Base-by-base conservation (phyloP, 2,888 invertebrate species). In the Xestia c-nigrum region DNA sequence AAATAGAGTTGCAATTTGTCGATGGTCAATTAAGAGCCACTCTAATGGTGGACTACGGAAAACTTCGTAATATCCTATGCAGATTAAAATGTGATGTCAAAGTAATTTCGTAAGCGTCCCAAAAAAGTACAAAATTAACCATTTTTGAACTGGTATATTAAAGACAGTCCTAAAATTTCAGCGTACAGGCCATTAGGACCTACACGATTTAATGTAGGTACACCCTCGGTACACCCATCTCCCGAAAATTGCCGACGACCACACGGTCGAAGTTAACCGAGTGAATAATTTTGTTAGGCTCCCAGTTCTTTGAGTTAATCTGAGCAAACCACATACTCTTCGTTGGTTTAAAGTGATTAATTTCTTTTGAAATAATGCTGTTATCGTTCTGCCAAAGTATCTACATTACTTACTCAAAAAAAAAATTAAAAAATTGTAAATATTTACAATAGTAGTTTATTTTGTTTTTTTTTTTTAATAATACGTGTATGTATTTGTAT, bases 161-260 rank as follows among this genome's bases (percentile, higher is more conserved):
- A 64, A 76, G 55, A 57, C n/a, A 65, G 64, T 69, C 76, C 64
- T 73, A 69, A 84, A 89, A 84, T 83, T 81, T 67, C 69, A 79
- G 76, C 79, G 73, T 38, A 65, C 72, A 76, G 64, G 46, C 61
- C 81, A 83, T 87, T 87, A 83, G 71, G 78, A 77, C 75, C 76
- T 69, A 81, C 72, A 80, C 81, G 70, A 87, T 78, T 85, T 87
- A 80, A 85, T 87, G 78, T 85, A 85, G 81, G 85, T 78, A 31
- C n/a, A n/a, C n/a, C n/a, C n/a, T n/a, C n/a, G 31, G 31, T 31
- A 72, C 57, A 80, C 78, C 65, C 87, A 82, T 85, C 77, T 76
- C 66, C 71, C 66, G 83, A 76, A 79, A 83, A 87, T 83, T 81
- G 71, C 68, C 80, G 75, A 76, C 81, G 64, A 77, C 83, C 77